Conservation (phyloP, 2,797 vertebrate species). For the Microchirus variegatus region DNA sequence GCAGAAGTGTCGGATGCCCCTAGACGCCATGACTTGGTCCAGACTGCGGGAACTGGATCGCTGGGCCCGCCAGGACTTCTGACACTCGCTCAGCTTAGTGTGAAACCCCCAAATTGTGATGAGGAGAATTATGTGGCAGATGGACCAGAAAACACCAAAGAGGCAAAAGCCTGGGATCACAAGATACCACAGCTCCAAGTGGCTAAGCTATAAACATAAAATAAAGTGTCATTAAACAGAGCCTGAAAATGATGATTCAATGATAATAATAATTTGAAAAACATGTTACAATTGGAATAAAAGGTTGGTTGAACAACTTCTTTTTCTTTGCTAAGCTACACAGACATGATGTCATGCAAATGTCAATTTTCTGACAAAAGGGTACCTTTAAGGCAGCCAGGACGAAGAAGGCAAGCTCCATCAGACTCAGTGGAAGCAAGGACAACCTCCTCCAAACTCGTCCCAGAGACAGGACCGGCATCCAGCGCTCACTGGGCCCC, state of each 20-base stretch:
- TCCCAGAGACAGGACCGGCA: conserved; percentile 89
- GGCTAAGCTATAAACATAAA: conserved; percentile 70
- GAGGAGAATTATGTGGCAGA: conserved; percentile 94
- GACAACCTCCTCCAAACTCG: conserved; percentile 90
- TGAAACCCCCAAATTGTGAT: conserved; percentile 98
- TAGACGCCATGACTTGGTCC: conserved; percentile 95
- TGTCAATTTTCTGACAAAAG: conserved; percentile 8
- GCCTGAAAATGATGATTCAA: neutral
- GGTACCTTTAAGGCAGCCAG: conserved; percentile 75
- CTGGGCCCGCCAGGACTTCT: conserved; percentile 88
- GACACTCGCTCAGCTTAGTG: conserved; percentile 94
- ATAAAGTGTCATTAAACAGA: conserved; percentile 8
- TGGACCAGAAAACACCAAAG: conserved; percentile 95
- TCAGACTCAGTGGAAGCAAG: conserved; percentile 85
- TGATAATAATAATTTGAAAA: conserved; percentile 1
- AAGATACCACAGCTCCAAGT: conserved; percentile 94
- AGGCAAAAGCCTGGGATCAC: conserved; percentile 97
- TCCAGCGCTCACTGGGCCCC: conserved; percentile 93
- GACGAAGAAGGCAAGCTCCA: conserved; percentile 81
- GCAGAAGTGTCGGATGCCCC: conserved; percentile 98
- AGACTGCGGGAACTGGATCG: conserved; percentile 86
- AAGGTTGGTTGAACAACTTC: neutral
- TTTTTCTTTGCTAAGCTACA: neutral
- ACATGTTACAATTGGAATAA: too few relatives aligned
- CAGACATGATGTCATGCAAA: conserved; percentile 9